Conservation (phyloP, 2,113 vertebrate species). For the Emydocephalus ijimae region DNA sequence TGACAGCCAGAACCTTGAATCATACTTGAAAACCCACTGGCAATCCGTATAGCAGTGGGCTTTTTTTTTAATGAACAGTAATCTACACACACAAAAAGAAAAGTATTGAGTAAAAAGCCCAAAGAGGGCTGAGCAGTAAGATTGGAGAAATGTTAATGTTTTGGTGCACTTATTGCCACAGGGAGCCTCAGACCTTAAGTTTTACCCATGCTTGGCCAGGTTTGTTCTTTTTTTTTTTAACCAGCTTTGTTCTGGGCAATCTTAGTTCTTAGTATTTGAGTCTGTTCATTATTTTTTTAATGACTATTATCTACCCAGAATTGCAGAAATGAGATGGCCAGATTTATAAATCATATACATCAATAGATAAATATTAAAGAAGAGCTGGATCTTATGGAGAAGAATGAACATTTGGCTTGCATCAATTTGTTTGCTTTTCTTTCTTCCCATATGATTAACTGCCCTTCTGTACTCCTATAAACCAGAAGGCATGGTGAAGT, state of each 20-base stretch:
- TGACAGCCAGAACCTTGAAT: background rate
- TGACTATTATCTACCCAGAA: background rate
- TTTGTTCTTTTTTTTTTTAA: background rate
- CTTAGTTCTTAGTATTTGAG: background rate
- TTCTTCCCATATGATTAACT: conserved; percentile 4
- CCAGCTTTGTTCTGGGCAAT: background rate
- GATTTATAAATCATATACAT: background rate
- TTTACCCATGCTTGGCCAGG: background rate
- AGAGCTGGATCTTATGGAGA: background rate
- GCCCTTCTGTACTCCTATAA: conserved; percentile 25
- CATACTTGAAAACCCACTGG: background rate
- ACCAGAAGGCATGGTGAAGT: background rate
- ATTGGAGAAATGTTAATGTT: background rate
- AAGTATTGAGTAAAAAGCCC: background rate
- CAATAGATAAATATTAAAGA: conserved; percentile 17
- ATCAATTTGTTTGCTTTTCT: conserved; percentile 12
- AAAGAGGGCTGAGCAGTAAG: background rate
- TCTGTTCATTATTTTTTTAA: background rate
- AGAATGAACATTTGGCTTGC: conserved; percentile 19
- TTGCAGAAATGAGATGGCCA: background rate
- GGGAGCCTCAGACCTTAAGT: background rate
- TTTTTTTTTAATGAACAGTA: background rate
- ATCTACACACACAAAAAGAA: background rate
- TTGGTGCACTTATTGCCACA: background rate
- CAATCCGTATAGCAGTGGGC: background rate